phyloP scores from a whole-genome alignment of 2,113 vertebrate genomes.

The Hyaena hyaena region DNA sequence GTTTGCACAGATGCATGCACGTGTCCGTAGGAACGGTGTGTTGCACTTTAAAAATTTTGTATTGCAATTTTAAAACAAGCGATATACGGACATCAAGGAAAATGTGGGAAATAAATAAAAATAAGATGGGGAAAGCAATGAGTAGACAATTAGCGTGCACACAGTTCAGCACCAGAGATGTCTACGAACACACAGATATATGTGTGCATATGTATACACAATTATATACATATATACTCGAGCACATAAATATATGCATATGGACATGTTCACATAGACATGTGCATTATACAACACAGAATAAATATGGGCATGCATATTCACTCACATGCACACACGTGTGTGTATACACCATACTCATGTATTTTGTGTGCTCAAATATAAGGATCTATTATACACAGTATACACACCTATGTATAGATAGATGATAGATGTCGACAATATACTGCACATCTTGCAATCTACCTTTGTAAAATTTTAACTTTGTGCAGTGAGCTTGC shows the following conservation, averaged over 20 bases:
- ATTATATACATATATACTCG: not conserved
- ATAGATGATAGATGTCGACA: not conserved
- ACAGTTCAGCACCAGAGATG: not conserved
- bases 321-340: not conserved
- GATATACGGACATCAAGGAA: not conserved
- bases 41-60: not conserved
- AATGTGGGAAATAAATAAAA: not conserved
- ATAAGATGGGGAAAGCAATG: not conserved
- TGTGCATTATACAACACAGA: not conserved
- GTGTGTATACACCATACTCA: not conserved
- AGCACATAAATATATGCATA: fast-evolving
- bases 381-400: not conserved
- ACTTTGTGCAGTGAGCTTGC: not conserved
- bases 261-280: fast-evolving
- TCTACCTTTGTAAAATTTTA: not conserved
- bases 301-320: too few relatives aligned
- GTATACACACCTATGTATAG: too few relatives aligned
- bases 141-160: not conserved
- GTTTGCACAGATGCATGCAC: not conserved
- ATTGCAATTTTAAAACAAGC: not conserved
- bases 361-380: not conserved
- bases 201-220: not conserved
- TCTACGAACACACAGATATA: not conserved
- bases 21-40: not conserved
- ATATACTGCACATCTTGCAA: not conserved